Conservation (phyloP, 2,797 vertebrate genomes). For the Rhincodon typus region DNA sequence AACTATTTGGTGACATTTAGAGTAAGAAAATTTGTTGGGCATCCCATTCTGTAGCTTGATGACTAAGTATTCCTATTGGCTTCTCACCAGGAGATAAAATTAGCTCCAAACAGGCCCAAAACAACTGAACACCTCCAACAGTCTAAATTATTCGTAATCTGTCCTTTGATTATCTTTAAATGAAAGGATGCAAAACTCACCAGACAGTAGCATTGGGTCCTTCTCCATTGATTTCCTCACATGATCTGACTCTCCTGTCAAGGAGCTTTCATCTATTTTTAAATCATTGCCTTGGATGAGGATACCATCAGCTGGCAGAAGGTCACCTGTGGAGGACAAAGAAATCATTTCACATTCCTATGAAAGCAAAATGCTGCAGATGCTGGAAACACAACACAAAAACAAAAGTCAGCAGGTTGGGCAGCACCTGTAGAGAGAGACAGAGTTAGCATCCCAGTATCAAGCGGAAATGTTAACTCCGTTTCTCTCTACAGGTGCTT, state of each 20-base stretch:
- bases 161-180: not conserved
- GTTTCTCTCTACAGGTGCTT: not conserved
- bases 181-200: conserved; percentile 54
- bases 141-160: not conserved
- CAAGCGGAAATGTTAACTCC: not conserved
- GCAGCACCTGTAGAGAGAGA: not conserved
- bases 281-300: conserved; percentile 94
- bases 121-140: not conserved
- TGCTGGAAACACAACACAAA: not conserved
- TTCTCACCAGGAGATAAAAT: not conserved
- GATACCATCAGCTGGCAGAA: conserved; percentile 86
- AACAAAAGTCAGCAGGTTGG: not conserved
- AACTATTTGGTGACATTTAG: not conserved
- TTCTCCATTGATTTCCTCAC: conserved; percentile 85
- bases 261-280: conserved; percentile 94
- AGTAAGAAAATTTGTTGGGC: not conserved
- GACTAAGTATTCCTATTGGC: not conserved
- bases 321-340: conserved; percentile 65
- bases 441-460: not conserved
- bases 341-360: not conserved
- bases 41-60: not conserved
- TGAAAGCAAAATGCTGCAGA: not conserved
- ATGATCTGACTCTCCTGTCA: conserved; percentile 92
- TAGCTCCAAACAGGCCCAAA: not conserved
- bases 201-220: conserved; percentile 92